Evolutionary conservation across 30 jellyfish, hydroid and myxozoan genomes (phyloP), one percentile per base, ranked within the genome.

Genomic region (Rhopilema esculentum): DNA sequence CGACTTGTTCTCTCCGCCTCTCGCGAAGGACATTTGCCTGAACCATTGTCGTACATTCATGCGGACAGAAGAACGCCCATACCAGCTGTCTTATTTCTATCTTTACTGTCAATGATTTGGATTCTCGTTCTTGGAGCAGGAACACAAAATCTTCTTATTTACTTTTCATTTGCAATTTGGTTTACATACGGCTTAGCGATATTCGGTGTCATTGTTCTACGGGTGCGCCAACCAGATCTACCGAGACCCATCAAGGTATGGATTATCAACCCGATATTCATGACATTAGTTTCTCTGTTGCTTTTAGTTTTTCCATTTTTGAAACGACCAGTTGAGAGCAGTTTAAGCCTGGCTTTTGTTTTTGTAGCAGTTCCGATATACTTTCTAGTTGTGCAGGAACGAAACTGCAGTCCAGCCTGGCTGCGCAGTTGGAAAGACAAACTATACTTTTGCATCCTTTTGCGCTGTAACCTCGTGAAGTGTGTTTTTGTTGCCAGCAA

Each of bases 191-290:
- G 40, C 53, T 22, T 49, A 4, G 82, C 91, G 4, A 20, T 68
- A 20, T 65, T 66, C 24, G 65, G 72, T 22, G 79, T 69, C 51
- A 80, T 80, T 19, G 82, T 75, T 19, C 57, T 75, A 2, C 28
- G 86, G 31, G 31, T 57, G 16, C 77, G 66, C n/a, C 33, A 30
- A 61, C 89, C 89, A 1, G 80, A 79, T 9, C 78, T 79, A 7
- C 73, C 69, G 27, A 53, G 89, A 51, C 91, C 91, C 21, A 62
- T 80, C 72, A 80, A 66, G 65, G 91, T 80, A 62, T 80, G 72
- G 72, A 31, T 80, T 25, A 83, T 25, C 16, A 80, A 65, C 40
- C 91, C 91, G 26, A 49, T 80, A 20, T 63, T 80, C 12, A 65
- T 66, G 73, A 29, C 65, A 18, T 19, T 80, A 15, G 18, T 80